Conservation (phyloP, 2,113 vertebrate species). For the Colinus virginianus region DNA sequence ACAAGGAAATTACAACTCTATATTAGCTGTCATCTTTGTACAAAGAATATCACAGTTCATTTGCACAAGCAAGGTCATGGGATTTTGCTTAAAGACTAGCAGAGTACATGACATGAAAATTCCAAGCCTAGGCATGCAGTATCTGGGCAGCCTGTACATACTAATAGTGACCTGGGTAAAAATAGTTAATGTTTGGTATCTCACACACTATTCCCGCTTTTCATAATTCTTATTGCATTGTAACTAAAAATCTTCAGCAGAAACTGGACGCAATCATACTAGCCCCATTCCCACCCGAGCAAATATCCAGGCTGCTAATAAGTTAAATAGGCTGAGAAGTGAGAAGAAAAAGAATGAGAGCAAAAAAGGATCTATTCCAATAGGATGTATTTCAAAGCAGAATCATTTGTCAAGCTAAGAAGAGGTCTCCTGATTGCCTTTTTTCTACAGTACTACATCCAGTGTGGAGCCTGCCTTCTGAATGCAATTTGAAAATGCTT, state of each 20-base stretch:
- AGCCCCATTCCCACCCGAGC: neutral
- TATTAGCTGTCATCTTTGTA: neutral
- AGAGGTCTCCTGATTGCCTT: neutral
- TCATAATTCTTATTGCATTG: neutral
- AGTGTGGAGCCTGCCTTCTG: neutral
- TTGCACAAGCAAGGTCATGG: neutral
- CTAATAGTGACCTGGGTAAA: neutral
- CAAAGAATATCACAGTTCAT: neutral
- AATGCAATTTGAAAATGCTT: neutral
- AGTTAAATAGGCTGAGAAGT: neutral
- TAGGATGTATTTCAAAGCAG: neutral
- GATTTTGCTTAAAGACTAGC: constrained; percentile 29
- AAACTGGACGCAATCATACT: neutral
- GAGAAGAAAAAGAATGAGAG: neutral
- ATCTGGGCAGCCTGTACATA: neutral
- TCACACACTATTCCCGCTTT: neutral
- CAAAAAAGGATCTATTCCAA: rapidly evolving
- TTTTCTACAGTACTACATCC: neutral
- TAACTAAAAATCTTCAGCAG: neutral
- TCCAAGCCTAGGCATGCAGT: neutral
- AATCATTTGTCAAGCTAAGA: neutral
- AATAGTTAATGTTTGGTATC: neutral
- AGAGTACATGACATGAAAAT: neutral
- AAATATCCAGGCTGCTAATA: neutral
- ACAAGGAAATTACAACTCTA: neutral